Evolutionary conservation across 2,113 vertebrate genomes (phyloP).

Genomic region (Crocuta crocuta): DNA sequence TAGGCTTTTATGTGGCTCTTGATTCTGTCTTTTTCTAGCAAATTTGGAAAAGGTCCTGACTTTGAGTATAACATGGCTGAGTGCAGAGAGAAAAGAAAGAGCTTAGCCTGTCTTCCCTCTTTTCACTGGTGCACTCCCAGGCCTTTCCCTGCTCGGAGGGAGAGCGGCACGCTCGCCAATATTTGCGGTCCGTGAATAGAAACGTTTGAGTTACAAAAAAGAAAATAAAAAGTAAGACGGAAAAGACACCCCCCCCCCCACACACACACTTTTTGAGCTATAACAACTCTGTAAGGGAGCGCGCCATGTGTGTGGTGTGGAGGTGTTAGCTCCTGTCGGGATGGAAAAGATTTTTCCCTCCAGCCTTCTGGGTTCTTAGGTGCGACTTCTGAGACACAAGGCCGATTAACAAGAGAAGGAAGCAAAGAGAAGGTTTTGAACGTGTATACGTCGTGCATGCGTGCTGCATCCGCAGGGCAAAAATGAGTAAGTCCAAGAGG

Average conservation of each 20-base stretch:
- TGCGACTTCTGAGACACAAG: neutral
- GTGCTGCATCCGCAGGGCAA: neutral
- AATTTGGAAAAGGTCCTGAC: conserved; percentile 70
- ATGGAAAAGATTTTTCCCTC: neutral
- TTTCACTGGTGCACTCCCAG: neutral
- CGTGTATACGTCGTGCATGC: neutral
- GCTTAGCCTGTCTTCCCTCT: neutral
- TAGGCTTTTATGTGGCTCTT: conserved; percentile 76
- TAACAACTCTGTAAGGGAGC: neutral
- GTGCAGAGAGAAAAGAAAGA: conserved; percentile 4
- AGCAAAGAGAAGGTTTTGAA: neutral
- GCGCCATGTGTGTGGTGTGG: rapidly evolving
- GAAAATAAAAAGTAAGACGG: neutral
- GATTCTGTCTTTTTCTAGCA: conserved; percentile 71
- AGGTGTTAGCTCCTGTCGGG: neutral
- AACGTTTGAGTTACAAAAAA: neutral
- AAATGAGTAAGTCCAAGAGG: neutral
- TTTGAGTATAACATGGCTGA: conserved; percentile 58
- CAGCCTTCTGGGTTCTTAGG: neutral
- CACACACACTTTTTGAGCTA: neutral
- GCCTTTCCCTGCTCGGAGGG: neutral
- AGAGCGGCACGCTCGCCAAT: neutral
- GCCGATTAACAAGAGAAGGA: neutral
- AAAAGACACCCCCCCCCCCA: neutral
- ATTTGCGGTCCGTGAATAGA: neutral